Evolutionary conservation across 2,888 invertebrate species (phyloP).

Genomic region (Trypoxylon attenuatum): DNA sequence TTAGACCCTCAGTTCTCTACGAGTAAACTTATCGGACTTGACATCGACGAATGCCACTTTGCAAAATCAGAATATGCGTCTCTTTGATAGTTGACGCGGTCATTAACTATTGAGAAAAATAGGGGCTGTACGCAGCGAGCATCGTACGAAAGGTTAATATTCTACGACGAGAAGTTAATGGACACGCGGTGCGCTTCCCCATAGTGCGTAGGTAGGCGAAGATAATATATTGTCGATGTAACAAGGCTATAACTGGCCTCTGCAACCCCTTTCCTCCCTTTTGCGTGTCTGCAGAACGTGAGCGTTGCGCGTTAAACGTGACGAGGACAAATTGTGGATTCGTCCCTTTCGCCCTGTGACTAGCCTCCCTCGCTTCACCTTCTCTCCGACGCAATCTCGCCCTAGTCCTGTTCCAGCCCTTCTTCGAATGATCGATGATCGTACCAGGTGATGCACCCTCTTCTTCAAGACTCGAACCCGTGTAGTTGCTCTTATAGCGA

Average conservation of each 20-base stretch:
- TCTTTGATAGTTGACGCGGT: too few species aligned
- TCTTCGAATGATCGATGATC: slow-evolving; percentile 62
- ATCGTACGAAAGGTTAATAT: slow-evolving; percentile 63
- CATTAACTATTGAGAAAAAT: too few species aligned
- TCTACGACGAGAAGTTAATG: slow-evolving; percentile 65
- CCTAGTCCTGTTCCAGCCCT: neutral
- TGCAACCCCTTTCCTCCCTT: slow-evolving; percentile 53
- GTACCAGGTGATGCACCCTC: slow-evolving; percentile 67
- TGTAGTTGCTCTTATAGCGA: neutral
- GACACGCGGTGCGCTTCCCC: slow-evolving; percentile 42
- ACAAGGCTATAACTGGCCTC: slow-evolving; percentile 52
- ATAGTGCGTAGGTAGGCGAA: slow-evolving; percentile 31
- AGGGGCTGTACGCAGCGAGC: too few species aligned
- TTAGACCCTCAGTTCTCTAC: slow-evolving; percentile 24
- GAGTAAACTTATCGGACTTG: slow-evolving; percentile 27
- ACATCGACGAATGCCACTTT: slow-evolving; percentile 5
- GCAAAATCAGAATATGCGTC: too few species aligned
- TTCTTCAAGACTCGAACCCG: slow-evolving; percentile 11
- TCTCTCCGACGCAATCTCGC: neutral
- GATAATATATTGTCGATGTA: slow-evolving; percentile 54
- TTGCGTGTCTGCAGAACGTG: slow-evolving; percentile 26
- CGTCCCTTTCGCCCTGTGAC: slow-evolving; percentile 32
- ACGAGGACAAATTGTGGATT: slow-evolving; percentile 65
- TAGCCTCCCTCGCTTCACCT: slow-evolving; percentile 45
- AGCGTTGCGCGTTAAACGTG: slow-evolving; percentile 51